phyloP scores from a whole-genome alignment of 2,797 vertebrate genomes.

The Okamejei kenojei region DNA sequence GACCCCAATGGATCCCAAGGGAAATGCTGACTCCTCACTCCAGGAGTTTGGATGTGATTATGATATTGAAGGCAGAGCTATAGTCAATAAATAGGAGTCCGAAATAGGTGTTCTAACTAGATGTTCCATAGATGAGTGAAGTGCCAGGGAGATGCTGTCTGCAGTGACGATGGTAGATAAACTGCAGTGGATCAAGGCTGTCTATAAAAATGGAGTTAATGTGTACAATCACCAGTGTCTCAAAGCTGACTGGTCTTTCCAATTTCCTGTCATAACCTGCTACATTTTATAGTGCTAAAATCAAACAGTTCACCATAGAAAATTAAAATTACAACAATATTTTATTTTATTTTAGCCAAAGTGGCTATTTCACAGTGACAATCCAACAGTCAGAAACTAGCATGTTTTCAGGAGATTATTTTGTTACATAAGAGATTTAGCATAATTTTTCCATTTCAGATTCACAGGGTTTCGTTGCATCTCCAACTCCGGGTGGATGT shows the following conservation, averaged over 20 bases:
- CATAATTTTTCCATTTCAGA: conserved; percentile 44
- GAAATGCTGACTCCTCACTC: no score
- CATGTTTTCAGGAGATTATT: neutral
- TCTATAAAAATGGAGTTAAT: no score
- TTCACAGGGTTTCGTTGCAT: conserved; percentile 49
- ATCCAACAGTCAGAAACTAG: neutral
- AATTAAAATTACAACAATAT: neutral
- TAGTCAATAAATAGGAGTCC: no score
- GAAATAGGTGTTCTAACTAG: no score
- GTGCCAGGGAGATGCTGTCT: no score
- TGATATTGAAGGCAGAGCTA: no score
- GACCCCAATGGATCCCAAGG: no score
- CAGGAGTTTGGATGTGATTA: no score
- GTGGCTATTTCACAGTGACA: neutral
- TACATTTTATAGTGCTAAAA: neutral
- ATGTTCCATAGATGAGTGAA: no score
- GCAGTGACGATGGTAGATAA: no score
- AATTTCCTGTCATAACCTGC: neutral
- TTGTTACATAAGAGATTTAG: neutral
- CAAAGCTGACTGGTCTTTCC: neutral
- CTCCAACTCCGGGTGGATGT: conserved; percentile 59
- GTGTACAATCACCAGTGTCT: no score
- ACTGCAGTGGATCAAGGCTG: no score
- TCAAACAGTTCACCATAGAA: neutral
- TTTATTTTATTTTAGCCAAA: neutral